Evolutionary conservation across 2,797 vertebrate genomes (phyloP), one percentile per base, ranked within the genome.

Genomic region (Hybognathus amarus): DNA sequence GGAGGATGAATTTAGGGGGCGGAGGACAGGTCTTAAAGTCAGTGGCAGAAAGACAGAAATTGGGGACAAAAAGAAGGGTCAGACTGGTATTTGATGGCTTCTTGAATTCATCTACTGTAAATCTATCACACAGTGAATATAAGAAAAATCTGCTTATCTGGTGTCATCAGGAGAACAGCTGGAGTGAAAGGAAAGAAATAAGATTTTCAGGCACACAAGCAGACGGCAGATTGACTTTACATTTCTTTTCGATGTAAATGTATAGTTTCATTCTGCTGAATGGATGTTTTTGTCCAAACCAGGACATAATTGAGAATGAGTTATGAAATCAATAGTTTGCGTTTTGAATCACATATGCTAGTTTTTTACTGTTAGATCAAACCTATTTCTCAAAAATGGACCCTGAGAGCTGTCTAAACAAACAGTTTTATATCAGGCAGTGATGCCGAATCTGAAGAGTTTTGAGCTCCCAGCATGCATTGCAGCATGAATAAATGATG

Each of bases 291-390:
- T 93, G 90, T 17, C 24, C 27, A 30, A 30, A 63, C 59, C 59
- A 89, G 88, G 85, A 86, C 74, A 82, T 77, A 71, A 85, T 77
- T 64, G 77, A 91, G 88, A 90, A 89, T 92, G 90, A 87, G 91
- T 91, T 91, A 92, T 93, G 93, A 93, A 92, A 92, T 94, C 86
- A 79, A 90, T 94, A 94, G 91, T 94, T 92, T 88, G 22, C 54
- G 83, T 86, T 87, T 87, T 61, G 71, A 70, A 59, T 85, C 77
- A 70, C 77, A 83, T 84, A 84, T 78, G 40, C 79, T 36, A 5
- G 36, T 36, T 76, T 54, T 47, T 47, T 17, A 47, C 45, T 47
- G 45, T 47, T 47, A 17, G 15, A 47, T 47, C 15, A 47, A 73
- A 52, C 24, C 18, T 45, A 45, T 69, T 69, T n/a, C 38, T 42